Percentiles rank a stretch among this genome's conserved stretches.
phyloP scores from a whole-genome alignment of 1,140 invertebrate genomes.

The Ips nitidus region DNA sequence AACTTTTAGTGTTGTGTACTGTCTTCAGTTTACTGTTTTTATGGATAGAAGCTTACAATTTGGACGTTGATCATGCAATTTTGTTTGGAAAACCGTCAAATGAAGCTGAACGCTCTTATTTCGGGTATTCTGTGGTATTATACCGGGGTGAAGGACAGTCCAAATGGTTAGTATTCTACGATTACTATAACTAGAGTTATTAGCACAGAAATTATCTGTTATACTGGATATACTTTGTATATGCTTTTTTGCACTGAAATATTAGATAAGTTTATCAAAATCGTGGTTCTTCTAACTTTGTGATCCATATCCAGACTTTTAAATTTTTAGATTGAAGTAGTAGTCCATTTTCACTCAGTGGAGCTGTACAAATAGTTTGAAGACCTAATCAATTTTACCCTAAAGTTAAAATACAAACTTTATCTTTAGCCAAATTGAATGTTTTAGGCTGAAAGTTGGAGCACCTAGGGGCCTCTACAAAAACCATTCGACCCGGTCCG shows the following conservation, averaged over 20 bases:
- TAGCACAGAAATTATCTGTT: background rate
- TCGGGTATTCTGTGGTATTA: slow-evolving; percentile 25
- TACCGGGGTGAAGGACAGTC: background rate
- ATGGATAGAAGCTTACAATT: slow-evolving; percentile 13
- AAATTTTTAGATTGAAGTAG: background rate
- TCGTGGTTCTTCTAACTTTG: background rate
- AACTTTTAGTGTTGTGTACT: background rate
- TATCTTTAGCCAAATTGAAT: background rate
- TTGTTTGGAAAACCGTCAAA: slow-evolving; percentile 10
- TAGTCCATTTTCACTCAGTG: too few relatives aligned
- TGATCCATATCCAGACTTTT: background rate
- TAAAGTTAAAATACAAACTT: background rate
- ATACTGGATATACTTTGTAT: background rate
- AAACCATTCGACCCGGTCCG: background rate
- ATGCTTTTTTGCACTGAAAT: background rate
- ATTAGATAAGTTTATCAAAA: background rate
- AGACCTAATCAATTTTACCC: background rate
- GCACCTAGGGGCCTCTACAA: slow-evolving; percentile 2
- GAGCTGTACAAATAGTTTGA: background rate
- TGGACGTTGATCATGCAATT: slow-evolving; percentile 23
- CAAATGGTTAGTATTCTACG: slow-evolving; percentile 5
- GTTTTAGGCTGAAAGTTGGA: slow-evolving; percentile 22
- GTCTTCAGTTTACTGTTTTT: background rate
- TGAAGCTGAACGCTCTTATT: slow-evolving; percentile 2
- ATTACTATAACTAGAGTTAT: background rate